Base-by-base conservation (phyloP, 2,888 invertebrate genomes). In the Panorpa germanica region DNA sequence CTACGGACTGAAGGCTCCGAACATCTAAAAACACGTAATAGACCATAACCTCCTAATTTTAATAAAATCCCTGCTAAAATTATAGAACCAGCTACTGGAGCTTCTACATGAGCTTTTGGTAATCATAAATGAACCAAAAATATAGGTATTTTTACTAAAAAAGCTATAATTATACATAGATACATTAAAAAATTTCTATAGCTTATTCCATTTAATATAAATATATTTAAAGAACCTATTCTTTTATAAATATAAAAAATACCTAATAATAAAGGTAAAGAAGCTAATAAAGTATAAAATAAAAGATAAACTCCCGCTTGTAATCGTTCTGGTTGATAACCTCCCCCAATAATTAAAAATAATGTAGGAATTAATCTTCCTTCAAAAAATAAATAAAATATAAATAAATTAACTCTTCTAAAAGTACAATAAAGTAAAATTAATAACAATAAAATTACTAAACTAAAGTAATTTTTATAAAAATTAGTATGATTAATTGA, bases 71-170 rank as follows among this genome's bases (percentile, higher is more conserved):
- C 73, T 1, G 74, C 75, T 53, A 76, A 67, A 64, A 76, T 66
- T 55, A 76, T 75, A 3, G 74, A 76, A 0, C 75, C 74, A 3
- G 66, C 60, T 38, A 75, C 59, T 4, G 76, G 73, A 32, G 75
- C 75, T 39, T 76, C 75, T 2, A 76, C 73, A 67, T 76, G 75
- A 52, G 75, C 75, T 31, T 72, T 73, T 35, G 74, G 74, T 16
- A 75, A 49, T 46, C 75, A 76, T 45, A 72, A 55, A 63, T 76
- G 73, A 52, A 67, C 49, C 46, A 67, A 58, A 66, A 64, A 75
- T 47, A 74, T 64, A 4, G 75, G 74, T 44, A 74, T 61, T 52
- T 75, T 75, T 3, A 74, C 63, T 52, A 74, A 63, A 69, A 75
- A 75, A 40, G 68, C 66, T 38, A 65, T 42, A 47, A 65, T 52